Evolutionary conservation across 2,113 vertebrate genomes (phyloP), one percentile per base, ranked within the genome.

Genomic region (Uria lomvia): DNA sequence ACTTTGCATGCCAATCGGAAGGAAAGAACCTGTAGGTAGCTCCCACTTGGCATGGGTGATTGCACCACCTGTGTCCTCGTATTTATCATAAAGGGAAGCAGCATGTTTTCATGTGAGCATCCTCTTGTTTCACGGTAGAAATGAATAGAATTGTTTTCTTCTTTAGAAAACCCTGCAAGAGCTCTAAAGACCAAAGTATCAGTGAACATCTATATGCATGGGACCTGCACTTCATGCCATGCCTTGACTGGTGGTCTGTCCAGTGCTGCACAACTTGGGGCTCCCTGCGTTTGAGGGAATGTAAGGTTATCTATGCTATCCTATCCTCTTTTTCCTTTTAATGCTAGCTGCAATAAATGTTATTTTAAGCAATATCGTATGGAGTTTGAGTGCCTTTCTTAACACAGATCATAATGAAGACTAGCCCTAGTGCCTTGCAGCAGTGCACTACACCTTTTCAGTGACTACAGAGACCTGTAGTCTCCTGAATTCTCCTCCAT

Each of bases 1-100:
- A 26, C 34, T 26, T 5, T 20, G 8, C 0, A 0, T 17, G 26
- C 29, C 27, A 47, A 2, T n/a, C 15, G 36, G 38, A 73, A 88
- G 26, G 27, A 22, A 75, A 53, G 42, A 66, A n/a, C 30, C 6
- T 40, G 36, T 17, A 70, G 70, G 38, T 43, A 74, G 49, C 32
- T 92, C 53, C 49, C 34, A 65, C 11, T 32, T 77, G 34, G 26
- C 45, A 29, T n/a, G n/a, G 32, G 21, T 34, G 62, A 63, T 24
- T 26, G 29, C 14, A 63, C 6, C 38, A 32, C 12, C 47, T 29
- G 13, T 55, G 60, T 40, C 58, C 32, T 68, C 45, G 16, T 34
- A 65, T 40, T 43, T 40, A 53, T 26, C 5, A 4, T 36, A 23
- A 86, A 75, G 10, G 30, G 36, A 67, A 49, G 34, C 34, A 60